Conservation (phyloP, 1,140 invertebrate species). For the Eriocheir sinensis region DNA sequence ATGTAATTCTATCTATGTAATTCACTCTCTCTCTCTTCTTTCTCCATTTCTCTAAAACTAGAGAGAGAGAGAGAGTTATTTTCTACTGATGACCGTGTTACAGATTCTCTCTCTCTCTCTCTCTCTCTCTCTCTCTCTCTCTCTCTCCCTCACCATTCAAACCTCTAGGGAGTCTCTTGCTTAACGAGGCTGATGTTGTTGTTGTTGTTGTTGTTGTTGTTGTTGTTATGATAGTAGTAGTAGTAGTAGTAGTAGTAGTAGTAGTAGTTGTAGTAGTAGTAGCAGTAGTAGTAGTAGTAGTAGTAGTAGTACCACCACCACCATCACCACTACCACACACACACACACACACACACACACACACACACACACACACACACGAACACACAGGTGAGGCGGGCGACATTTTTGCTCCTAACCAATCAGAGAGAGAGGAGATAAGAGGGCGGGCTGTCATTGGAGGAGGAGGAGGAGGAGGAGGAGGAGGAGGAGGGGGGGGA, state of each 20-base stretch:
- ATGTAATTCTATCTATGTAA: no score
- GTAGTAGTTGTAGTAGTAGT: conserved; percentile 29
- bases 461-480: background rate
- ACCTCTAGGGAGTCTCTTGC: no score
- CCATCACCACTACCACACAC: background rate
- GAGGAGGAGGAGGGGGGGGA: background rate
- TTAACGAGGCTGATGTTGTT: background rate
- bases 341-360: background rate
- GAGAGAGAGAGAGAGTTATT: no score
- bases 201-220: background rate
- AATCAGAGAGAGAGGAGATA: background rate
- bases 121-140: conserved; percentile 21
- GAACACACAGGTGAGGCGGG: no score
- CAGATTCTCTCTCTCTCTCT: conserved; percentile 23
- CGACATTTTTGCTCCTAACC: no score
- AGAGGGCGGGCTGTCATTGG: background rate
- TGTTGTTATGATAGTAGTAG: background rate
- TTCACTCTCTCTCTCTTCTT: no score
- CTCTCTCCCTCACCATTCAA: no score
- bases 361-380: conserved; percentile 20
- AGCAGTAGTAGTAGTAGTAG: conserved; percentile 3
- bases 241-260: conserved; percentile 18
- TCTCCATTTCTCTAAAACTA: no score
- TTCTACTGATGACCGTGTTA: no score
- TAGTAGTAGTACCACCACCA: background rate